phyloP scores from a whole-genome alignment of 2,113 vertebrate species.

The Brienomyrus longianalis region DNA sequence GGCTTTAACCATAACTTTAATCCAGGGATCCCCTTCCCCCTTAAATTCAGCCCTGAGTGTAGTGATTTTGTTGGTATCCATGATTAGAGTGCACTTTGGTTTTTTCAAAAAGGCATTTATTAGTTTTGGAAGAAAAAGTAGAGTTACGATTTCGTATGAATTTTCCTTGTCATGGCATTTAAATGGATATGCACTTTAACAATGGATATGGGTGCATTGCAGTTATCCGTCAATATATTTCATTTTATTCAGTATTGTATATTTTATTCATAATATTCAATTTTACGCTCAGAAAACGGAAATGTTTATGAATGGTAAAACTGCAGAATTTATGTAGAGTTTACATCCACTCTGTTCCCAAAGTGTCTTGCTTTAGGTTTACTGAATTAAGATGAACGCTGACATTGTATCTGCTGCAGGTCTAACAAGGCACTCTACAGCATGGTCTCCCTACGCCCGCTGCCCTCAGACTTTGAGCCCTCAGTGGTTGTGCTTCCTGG shows the following conservation, averaged over 20 bases:
- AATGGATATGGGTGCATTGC: background rate
- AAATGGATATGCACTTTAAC: background rate
- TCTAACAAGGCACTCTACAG: slow-evolving; percentile 84
- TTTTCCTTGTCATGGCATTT: background rate
- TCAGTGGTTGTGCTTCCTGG: slow-evolving; percentile 66
- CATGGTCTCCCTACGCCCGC: slow-evolving; percentile 80
- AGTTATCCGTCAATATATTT: background rate
- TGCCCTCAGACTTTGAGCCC: slow-evolving; percentile 80
- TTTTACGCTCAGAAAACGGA: background rate
- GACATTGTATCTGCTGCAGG: slow-evolving; percentile 44
- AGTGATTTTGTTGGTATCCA: background rate
- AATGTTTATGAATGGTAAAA: background rate
- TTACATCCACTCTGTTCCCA: background rate
- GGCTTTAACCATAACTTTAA: background rate
- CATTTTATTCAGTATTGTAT: background rate
- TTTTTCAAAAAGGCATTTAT: background rate
- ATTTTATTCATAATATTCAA: background rate
- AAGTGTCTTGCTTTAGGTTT: background rate
- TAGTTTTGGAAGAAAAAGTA: background rate
- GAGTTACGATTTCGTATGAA: background rate
- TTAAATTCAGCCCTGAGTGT: background rate
- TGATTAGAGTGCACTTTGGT: background rate
- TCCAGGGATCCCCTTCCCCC: background rate
- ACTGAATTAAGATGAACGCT: background rate
- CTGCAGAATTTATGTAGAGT: background rate